Evolutionary conservation across 1,140 invertebrate species (phyloP).

Genomic region (Pinna nobilis): DNA sequence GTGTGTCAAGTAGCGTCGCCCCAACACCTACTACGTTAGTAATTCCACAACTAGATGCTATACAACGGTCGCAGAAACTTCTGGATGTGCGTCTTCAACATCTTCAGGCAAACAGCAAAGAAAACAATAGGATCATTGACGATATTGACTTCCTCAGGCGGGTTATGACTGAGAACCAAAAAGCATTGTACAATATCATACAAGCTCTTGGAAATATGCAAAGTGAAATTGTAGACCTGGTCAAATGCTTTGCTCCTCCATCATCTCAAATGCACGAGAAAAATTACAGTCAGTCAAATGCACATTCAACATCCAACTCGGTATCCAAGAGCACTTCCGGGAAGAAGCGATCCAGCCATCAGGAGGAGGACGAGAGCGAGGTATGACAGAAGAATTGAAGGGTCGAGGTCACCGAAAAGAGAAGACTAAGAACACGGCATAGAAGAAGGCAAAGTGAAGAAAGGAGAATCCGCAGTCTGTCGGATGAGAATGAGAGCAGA

Average conservation of each 20-base stretch:
- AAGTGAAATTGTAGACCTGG: conserved; percentile 69
- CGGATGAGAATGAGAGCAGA: too few species aligned
- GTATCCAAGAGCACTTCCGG: conserved; percentile 38
- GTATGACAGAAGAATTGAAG: conserved; percentile 30
- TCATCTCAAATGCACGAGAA: conserved; percentile 36
- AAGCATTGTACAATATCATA: conserved; percentile 72
- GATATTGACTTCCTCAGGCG: conserved; percentile 72
- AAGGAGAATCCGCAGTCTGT: neutral
- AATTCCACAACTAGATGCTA: conserved; percentile 73
- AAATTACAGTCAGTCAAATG: conserved; percentile 36
- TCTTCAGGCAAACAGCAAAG: conserved; percentile 70
- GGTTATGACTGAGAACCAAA: conserved; percentile 74
- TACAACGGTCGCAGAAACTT: conserved; percentile 72
- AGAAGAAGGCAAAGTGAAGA: neutral
- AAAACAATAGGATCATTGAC: conserved; percentile 69
- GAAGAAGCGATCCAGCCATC: conserved; percentile 48
- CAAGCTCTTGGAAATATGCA: conserved; percentile 72
- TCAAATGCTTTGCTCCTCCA: conserved; percentile 64
- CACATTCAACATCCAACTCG: conserved; percentile 46
- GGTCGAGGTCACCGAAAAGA: neutral
- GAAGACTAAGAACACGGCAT: neutral
- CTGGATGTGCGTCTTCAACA: conserved; percentile 73
- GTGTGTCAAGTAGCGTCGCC: conserved; percentile 56
- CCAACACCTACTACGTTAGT: conserved; percentile 70
- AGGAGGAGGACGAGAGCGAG: conserved; percentile 54